phyloP scores from a whole-genome alignment of 2,113 vertebrate genomes.

The Silurus glanis region DNA sequence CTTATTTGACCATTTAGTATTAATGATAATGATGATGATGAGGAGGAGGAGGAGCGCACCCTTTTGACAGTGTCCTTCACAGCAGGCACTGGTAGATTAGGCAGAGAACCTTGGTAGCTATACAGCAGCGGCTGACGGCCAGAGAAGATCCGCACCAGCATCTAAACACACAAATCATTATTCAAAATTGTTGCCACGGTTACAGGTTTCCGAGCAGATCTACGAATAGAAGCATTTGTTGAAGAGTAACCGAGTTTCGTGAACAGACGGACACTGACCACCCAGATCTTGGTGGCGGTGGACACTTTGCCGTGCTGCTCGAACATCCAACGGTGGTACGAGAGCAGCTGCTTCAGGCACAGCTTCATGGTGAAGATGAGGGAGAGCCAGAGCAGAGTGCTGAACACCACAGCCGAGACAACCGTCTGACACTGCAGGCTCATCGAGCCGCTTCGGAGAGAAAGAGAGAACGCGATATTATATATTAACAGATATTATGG shows the following conservation, averaged over 20 bases:
- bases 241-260: background rate
- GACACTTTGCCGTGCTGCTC: slow-evolving; percentile 84
- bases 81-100: slow-evolving; percentile 81
- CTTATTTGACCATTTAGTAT: background rate
- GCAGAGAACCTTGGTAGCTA: slow-evolving; percentile 85
- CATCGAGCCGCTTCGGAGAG: slow-evolving; percentile 69
- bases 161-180: slow-evolving; percentile 63
- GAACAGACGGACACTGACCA: slow-evolving; percentile 70
- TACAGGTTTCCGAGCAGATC: background rate
- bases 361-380: slow-evolving; percentile 87
- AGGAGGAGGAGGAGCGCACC: slow-evolving; percentile 64
- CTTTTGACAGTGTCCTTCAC: slow-evolving; percentile 80
- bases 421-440: slow-evolving; percentile 76
- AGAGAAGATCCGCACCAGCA: slow-evolving; percentile 87
- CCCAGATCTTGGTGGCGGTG: slow-evolving; percentile 85
- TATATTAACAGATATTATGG: background rate
- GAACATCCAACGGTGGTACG: slow-evolving; percentile 88
- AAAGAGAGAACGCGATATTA: background rate
- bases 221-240: too few species aligned
- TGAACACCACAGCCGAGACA: slow-evolving; percentile 81
- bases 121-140: slow-evolving; percentile 84
- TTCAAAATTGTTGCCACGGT: background rate
- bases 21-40: background rate
- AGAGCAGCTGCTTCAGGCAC: slow-evolving; percentile 85
- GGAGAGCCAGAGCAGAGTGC: slow-evolving; percentile 83